Evolutionary conservation across 2,797 vertebrate genomes (phyloP).

Genomic region (Perdix hodgsoniae): DNA sequence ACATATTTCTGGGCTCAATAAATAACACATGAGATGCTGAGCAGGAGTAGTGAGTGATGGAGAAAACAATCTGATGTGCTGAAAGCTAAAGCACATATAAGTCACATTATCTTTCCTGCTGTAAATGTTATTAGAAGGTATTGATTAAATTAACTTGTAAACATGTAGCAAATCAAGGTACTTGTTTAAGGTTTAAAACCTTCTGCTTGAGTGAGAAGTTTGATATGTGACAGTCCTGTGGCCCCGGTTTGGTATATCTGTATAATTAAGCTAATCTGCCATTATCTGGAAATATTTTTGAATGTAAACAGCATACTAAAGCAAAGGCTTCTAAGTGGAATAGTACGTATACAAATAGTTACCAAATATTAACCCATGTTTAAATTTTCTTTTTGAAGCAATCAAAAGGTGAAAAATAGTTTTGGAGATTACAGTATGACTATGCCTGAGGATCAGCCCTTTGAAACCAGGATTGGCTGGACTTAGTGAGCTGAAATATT

Average conservation of each 20-base stretch:
- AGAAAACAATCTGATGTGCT: slow-evolving; percentile 36
- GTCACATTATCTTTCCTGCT: slow-evolving; percentile 27
- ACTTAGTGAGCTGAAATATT: not conserved
- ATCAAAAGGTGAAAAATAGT: not conserved
- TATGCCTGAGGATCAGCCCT: not conserved
- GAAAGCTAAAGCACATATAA: slow-evolving; percentile 39
- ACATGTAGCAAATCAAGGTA: slow-evolving; percentile 3
- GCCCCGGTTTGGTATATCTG: not conserved
- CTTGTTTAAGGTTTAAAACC: not conserved
- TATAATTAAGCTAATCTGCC: slow-evolving; percentile 39
- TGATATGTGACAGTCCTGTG: not conserved
- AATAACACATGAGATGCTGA: not conserved
- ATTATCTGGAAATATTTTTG: not conserved
- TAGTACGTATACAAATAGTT: not conserved
- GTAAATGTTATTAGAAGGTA: slow-evolving; percentile 58
- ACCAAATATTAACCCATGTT: not conserved
- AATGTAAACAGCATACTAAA: not conserved
- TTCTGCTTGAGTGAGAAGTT: slow-evolving; percentile 27
- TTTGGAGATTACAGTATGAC: not conserved
- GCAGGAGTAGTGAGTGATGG: not conserved
- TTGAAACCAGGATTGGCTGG: not conserved
- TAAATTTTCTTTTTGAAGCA: not conserved
- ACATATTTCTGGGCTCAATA: not conserved
- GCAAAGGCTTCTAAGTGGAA: not conserved
- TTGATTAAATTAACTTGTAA: slow-evolving; percentile 50